These are phyloP conservation scores for Protobothrops flavoviridis DNA, from an alignment of 2,113 vertebrate genomes.

Conservation along the genomic window DNA sequence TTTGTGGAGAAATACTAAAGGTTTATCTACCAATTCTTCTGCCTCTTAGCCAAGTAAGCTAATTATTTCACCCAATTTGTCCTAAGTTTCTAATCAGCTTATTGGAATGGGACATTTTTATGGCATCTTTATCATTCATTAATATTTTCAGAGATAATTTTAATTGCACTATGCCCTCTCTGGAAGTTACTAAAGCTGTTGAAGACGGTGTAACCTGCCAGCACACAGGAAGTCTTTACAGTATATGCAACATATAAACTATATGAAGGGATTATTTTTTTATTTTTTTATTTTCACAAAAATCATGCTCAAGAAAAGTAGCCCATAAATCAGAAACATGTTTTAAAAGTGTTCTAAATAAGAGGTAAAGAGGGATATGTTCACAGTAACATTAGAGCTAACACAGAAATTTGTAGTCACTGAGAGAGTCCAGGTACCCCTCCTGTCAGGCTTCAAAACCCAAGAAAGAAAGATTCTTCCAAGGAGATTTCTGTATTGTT, in stretches of 20 bases:
- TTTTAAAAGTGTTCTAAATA: background rate
- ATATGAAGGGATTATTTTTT: conserved; percentile 17
- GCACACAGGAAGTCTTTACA: background rate
- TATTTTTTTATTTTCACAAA: background rate
- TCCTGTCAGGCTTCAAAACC: background rate
- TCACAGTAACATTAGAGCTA: background rate
- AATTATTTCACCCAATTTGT: conserved; percentile 62
- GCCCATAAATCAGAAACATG: background rate
- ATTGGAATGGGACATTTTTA: conserved; percentile 46
- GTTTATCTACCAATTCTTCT: conserved; percentile 3
- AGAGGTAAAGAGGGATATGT: background rate
- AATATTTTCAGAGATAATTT: conserved; percentile 33
- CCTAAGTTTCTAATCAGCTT: conserved; percentile 52
- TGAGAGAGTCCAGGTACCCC: background rate
- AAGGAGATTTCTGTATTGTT: background rate
- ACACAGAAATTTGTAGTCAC: background rate
- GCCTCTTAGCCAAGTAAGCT: conserved; percentile 43
- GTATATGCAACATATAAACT: background rate
- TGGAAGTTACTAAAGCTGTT: conserved; percentile 28
- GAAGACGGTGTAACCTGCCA: conserved; percentile 29
- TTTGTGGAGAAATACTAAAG: background rate
- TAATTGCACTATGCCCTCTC: conserved; percentile 33
- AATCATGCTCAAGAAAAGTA: background rate
- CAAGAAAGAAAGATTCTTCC: background rate
- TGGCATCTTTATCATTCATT: conserved; percentile 35